These are phyloP conservation scores for Halictus quadricinctus DNA, from an alignment of 2,888 invertebrate genomes.

Conservation along the genomic window DNA sequence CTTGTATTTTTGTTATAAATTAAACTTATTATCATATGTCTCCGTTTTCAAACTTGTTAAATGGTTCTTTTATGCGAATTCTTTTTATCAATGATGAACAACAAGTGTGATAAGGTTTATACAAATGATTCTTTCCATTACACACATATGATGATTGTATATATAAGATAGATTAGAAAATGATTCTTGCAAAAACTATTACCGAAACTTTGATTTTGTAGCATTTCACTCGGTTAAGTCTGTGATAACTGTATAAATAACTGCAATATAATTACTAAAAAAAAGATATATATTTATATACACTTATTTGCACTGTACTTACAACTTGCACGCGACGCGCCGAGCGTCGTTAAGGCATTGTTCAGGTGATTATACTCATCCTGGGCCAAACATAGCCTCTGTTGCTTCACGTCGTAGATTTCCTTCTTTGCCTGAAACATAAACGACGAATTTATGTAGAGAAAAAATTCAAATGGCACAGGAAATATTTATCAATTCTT, in stretches of 20 bases:
- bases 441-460: constrained; percentile 3
- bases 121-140: no score
- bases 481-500: not conserved
- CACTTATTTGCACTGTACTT: constrained; percentile 83
- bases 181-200: no score
- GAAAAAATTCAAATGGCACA: not conserved
- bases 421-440: constrained; percentile 94
- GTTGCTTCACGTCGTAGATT: constrained; percentile 97
- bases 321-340: constrained; percentile 95
- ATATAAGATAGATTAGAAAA: not conserved
- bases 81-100: no score
- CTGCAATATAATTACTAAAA: not conserved
- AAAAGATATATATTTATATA: no score
- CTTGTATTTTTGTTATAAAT: no score
- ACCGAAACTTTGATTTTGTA: not conserved
- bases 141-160: not conserved
- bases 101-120: no score
- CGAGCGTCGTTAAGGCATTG: constrained; percentile 91
- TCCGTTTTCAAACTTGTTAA: no score
- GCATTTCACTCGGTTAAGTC: not conserved
- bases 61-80: no score
- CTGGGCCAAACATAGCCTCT: constrained; percentile 95
- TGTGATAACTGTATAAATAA: not conserved
- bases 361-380: constrained; percentile 98
- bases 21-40: no score